Conservation (phyloP, 2,113 vertebrate genomes). For the Hystrix brachyura region DNA sequence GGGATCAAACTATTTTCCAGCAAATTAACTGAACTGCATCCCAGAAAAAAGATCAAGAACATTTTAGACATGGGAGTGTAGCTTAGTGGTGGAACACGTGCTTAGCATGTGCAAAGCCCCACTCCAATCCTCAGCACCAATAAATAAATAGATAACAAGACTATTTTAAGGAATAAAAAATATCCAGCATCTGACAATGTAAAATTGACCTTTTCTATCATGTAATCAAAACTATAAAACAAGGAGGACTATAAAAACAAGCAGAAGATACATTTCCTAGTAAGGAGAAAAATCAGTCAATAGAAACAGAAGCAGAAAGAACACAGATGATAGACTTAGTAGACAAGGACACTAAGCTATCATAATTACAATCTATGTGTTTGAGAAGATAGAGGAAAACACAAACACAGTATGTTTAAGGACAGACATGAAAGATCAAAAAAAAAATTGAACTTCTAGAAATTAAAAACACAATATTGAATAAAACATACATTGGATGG, state of each 20-base stretch:
- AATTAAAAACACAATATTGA: background rate
- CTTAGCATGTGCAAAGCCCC: background rate
- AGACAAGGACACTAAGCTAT: background rate
- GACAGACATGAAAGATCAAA: background rate
- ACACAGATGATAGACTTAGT: background rate
- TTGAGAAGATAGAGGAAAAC: background rate
- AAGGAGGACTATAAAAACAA: background rate
- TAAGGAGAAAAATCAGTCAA: background rate
- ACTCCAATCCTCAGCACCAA: background rate
- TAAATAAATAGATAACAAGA: background rate
- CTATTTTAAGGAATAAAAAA: background rate
- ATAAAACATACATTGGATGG: background rate
- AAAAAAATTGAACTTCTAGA: background rate
- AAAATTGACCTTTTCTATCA: background rate
- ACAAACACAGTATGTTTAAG: background rate
- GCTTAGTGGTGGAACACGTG: background rate
- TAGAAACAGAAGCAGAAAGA: background rate
- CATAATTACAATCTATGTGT: background rate
- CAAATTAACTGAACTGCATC: background rate
- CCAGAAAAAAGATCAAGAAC: background rate
- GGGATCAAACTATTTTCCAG: background rate
- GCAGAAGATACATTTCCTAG: background rate
- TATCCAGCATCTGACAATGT: background rate
- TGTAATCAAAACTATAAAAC: background rate
- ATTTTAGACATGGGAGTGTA: background rate